phyloP scores from a whole-genome alignment of 2,113 vertebrate species.

The Centropus bengalensis region DNA sequence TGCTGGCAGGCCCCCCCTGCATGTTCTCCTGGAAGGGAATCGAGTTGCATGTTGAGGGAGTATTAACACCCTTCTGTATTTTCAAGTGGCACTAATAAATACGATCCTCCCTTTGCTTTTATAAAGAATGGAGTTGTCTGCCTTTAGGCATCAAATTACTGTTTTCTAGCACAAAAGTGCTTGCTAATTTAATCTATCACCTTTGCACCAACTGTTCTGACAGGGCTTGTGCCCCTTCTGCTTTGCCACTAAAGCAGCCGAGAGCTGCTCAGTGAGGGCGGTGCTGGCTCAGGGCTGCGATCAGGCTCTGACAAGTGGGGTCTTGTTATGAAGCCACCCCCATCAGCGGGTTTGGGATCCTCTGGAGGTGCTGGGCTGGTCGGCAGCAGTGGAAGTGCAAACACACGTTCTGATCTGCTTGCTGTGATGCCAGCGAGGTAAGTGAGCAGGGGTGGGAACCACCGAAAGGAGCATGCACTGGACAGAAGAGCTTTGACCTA shows the following conservation, averaged over 20 bases:
- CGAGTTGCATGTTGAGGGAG: background rate
- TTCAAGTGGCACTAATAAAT: background rate
- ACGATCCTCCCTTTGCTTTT: background rate
- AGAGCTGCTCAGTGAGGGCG: background rate
- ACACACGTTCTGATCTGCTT: background rate
- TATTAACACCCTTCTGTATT: background rate
- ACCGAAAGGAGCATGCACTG: background rate
- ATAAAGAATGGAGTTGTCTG: background rate
- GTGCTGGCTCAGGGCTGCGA: background rate
- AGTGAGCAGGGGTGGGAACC: background rate
- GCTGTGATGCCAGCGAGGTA: background rate
- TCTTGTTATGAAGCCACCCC: background rate
- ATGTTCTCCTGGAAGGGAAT: background rate
- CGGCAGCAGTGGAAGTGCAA: background rate
- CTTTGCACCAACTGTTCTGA: background rate
- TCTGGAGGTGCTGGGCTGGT: too few relatives aligned
- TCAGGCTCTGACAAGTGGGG: background rate
- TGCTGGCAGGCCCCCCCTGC: background rate
- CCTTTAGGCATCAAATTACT: background rate
- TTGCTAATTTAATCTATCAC: background rate
- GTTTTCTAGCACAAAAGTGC: background rate
- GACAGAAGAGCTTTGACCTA: background rate
- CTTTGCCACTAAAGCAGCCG: background rate
- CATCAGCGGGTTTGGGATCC: background rate
- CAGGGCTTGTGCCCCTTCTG: background rate